Evolutionary conservation across 2,113 vertebrate genomes (phyloP).

Genomic region (Morone chrysops): DNA sequence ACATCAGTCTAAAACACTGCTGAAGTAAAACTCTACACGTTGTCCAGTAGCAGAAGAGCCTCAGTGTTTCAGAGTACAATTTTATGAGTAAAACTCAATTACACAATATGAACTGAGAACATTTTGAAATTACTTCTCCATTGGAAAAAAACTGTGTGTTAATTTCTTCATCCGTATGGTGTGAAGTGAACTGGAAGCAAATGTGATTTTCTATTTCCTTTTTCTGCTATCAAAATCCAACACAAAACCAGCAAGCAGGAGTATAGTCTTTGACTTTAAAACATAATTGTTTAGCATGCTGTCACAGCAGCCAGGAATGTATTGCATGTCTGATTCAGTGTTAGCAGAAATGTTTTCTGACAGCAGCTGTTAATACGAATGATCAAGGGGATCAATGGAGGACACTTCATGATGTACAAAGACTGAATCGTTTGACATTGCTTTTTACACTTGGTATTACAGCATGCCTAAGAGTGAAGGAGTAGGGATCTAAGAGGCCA

Average conservation of each 20-base stretch:
- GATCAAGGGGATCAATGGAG: conserved; percentile 8
- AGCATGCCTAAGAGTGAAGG: background rate
- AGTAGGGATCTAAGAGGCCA: background rate
- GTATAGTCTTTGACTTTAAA: background rate
- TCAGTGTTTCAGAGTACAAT: background rate
- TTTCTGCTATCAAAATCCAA: background rate
- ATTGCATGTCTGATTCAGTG: background rate
- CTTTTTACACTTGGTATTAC: background rate
- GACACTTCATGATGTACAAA: background rate
- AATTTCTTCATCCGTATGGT: background rate
- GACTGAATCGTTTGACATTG: background rate
- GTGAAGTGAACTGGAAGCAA: background rate
- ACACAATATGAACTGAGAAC: background rate
- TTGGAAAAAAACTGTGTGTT: background rate
- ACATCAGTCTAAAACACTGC: background rate
- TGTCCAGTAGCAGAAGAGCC: background rate
- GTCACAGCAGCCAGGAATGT: background rate
- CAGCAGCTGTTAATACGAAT: conserved; percentile 10
- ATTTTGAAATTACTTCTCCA: background rate
- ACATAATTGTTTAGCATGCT: background rate
- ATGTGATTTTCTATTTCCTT: background rate
- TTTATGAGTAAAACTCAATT: background rate
- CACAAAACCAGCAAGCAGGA: background rate
- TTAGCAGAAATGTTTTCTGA: background rate
- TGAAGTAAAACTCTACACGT: background rate